These are phyloP conservation scores for Psilopsiagon aymara DNA, from an alignment of 2,113 vertebrate genomes.

Conservation along the genomic window DNA sequence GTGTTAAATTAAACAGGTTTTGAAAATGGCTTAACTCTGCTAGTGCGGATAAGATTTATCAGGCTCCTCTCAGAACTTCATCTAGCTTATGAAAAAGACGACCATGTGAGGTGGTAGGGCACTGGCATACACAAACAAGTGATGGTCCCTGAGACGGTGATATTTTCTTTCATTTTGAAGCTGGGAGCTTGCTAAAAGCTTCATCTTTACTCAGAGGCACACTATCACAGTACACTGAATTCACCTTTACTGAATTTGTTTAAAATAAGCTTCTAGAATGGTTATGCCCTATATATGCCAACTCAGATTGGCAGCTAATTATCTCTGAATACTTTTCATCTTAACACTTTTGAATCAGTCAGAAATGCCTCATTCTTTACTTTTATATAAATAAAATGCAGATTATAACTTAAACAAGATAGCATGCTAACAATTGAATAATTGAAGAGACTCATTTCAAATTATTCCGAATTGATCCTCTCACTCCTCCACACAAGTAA, in stretches of 20 bases:
- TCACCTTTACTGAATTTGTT: background rate
- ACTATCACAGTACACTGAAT: background rate
- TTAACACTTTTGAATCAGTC: background rate
- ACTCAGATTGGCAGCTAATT: background rate
- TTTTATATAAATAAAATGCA: background rate
- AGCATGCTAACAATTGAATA: background rate
- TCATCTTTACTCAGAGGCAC: background rate
- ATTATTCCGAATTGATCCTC: background rate
- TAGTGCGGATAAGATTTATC: slow-evolving; percentile 2
- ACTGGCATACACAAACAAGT: background rate
- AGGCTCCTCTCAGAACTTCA: slow-evolving; percentile 4
- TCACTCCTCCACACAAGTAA: background rate
- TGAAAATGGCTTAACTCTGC: slow-evolving; percentile 49
- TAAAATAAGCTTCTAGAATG: slow-evolving; percentile 16
- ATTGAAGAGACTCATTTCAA: background rate
- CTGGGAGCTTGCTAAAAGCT: background rate
- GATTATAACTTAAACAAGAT: background rate
- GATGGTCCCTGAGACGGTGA: rapidly evolving
- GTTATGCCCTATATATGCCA: slow-evolving; percentile 29
- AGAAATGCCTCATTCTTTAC: background rate
- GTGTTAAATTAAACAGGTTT: slow-evolving; percentile 61
- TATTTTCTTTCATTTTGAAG: background rate
- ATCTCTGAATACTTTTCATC: background rate
- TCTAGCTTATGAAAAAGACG: background rate
- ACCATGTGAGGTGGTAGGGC: background rate